Conservation (phyloP, 1,140 invertebrate species). For the Eupeodes corollae region DNA sequence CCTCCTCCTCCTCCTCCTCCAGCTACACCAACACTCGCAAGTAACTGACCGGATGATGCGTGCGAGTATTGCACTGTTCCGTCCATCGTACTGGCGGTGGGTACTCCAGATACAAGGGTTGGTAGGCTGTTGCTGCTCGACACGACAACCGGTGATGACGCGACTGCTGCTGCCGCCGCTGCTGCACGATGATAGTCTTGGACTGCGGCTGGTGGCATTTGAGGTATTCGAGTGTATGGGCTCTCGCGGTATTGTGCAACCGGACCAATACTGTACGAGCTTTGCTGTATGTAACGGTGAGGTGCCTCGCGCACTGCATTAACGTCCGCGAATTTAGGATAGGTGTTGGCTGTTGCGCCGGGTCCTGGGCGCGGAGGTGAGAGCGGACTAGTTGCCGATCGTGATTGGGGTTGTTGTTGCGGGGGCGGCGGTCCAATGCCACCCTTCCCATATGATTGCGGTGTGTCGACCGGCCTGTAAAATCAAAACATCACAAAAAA, state of each 20-base stretch:
- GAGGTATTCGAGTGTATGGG: slow-evolving; percentile 29
- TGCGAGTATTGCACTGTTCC: not conserved
- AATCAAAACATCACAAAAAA: slow-evolving; percentile 20
- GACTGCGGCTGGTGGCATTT: slow-evolving; percentile 16
- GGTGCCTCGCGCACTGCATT: slow-evolving; percentile 20
- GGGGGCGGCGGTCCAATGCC: slow-evolving; percentile 13
- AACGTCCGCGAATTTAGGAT: slow-evolving; percentile 21
- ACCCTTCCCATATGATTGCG: slow-evolving; percentile 29
- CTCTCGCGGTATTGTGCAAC: slow-evolving; percentile 28
- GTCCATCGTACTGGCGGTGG: slow-evolving; percentile 2
- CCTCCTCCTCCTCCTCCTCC: slow-evolving; percentile 1
- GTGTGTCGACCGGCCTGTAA: slow-evolving; percentile 30
- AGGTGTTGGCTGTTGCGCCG: slow-evolving; percentile 22
- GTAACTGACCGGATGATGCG: too few relatives aligned
- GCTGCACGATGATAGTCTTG: slow-evolving; percentile 23
- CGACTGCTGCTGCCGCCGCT: slow-evolving; percentile 3
- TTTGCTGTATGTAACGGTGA: slow-evolving; percentile 24
- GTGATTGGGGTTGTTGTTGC: slow-evolving; percentile 24
- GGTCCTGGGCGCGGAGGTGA: slow-evolving; percentile 30
- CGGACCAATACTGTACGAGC: slow-evolving; percentile 14
- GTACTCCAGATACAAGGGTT: slow-evolving; percentile 1
- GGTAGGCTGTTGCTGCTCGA: not conserved
- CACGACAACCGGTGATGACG: not conserved
- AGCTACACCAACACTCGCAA: slow-evolving; percentile 9
- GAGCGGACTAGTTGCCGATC: slow-evolving; percentile 31